These are phyloP conservation scores for Remorina albescens DNA, from an alignment of 2,797 vertebrate genomes.

Conservation along the genomic window DNA sequence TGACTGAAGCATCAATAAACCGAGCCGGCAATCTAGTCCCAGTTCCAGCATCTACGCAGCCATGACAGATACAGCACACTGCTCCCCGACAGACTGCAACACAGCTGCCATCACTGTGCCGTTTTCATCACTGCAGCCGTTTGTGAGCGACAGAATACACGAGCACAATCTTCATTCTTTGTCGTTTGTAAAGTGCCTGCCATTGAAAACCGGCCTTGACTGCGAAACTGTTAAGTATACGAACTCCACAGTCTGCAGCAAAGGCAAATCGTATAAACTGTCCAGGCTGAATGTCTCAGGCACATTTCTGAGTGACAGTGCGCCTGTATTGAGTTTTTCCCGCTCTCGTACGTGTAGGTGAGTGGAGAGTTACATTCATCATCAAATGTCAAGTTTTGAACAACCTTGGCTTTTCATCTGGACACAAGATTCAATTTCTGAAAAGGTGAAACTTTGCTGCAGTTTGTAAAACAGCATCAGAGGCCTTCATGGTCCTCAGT, in stretches of 20 bases:
- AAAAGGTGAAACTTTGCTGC: slow-evolving; percentile 2
- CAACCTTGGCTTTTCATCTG: slow-evolving; percentile 26
- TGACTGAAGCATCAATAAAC: too few relatives aligned
- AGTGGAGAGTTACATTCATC: neutral
- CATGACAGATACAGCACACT: neutral
- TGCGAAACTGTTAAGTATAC: slow-evolving; percentile 7
- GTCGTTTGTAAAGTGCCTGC: neutral
- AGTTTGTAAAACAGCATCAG: too few relatives aligned
- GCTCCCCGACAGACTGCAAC: neutral
- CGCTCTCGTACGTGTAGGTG: neutral
- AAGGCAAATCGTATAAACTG: neutral
- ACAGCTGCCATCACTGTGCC: neutral
- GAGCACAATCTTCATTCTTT: neutral
- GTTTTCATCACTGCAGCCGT: slow-evolving; percentile 1
- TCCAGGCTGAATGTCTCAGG: slow-evolving; percentile 13
- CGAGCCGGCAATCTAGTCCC: neutral
- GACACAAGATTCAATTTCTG: slow-evolving; percentile 5
- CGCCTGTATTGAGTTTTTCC: neutral
- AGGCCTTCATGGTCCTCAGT: too few relatives aligned
- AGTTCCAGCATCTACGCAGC: neutral
- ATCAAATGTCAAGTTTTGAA: neutral
- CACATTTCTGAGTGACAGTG: neutral
- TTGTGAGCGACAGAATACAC: neutral
- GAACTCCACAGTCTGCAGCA: neutral
- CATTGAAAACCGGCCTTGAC: slow-evolving; percentile 17